Base-by-base conservation (phyloP, 2,113 vertebrate genomes). In the Pomatorhinus ruficollis region DNA sequence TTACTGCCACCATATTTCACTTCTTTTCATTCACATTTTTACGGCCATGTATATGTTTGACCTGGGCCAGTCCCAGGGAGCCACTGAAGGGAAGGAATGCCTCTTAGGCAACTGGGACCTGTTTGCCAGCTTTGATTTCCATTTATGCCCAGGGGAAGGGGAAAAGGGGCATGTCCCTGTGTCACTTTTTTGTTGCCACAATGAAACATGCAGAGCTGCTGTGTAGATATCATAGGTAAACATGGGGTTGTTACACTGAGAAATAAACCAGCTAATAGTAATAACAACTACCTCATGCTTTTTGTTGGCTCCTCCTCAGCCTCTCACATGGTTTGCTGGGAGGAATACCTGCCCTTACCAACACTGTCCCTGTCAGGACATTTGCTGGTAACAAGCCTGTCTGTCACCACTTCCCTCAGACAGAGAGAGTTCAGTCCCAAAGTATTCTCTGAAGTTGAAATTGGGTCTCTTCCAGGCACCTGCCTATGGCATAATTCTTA, bases 41-140 rank as follows among this genome's bases (percentile, higher is more conserved):
- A 88, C 35, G 60, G 9, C 10, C 64, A 37, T 0, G 0, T 12
- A 8, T n/a, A 9, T 53, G 21, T 54, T 77, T 79, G 12, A 68
- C 16, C 10, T 16, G 49, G 52, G 11, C 30, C 63, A 44, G 59
- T 44, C 40, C 25, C 68, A 71, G 28, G 37, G 31, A 83, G 28
- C 28, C 37, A 27, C 27, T 1, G 1, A 90, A 80, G 30, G 40
- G n/a, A 61, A 59, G 40, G 15, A 92, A 42, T 15, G 44, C 4
- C 54, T 61, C 13, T 42, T 30, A 45, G 49, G 45, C 12, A 5
- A 12, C 28, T 45, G 64, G 23, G 17, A 70, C 15, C 5, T 10
- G 37, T 76, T 61, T 59, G 31, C 30, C 13, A 25, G 17, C 49
- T 74, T 50, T 52, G 30, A 52, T 61, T 70, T 20, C 25, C 20